These are phyloP conservation scores for Eupithecia pulchellata DNA, from an alignment of 2,888 invertebrate genomes.

Conservation along the genomic window DNA sequence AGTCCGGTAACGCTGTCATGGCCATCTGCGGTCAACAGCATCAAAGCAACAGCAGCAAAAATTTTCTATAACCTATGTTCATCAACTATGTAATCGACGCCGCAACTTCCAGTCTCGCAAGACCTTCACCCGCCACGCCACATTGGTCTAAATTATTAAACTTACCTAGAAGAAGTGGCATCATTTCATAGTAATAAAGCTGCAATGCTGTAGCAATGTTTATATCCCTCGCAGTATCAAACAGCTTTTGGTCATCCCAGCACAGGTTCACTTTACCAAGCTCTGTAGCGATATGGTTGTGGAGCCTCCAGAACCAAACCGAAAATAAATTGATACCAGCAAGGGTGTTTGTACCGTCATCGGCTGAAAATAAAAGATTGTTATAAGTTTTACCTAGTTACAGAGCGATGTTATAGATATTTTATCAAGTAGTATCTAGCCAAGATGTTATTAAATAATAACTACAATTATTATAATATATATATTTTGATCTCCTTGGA, in stretches of 20 bases:
- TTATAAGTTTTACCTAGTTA: too few relatives aligned
- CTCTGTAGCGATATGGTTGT: slow-evolving; percentile 57
- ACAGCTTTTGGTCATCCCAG: slow-evolving; percentile 61
- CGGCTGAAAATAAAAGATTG: slow-evolving; percentile 49
- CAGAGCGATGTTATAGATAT: not conserved
- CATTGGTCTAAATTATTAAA: not conserved
- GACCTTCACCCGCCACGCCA: too few relatives aligned
- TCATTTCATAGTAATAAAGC: slow-evolving; percentile 59
- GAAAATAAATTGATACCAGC: slow-evolving; percentile 54
- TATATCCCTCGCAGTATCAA: slow-evolving; percentile 59
- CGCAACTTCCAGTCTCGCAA: too few relatives aligned
- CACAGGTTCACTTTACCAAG: slow-evolving; percentile 58
- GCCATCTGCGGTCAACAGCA: too few relatives aligned
- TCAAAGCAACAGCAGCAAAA: too few relatives aligned
- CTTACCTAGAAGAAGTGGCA: slow-evolving; percentile 59
- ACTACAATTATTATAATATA: too few relatives aligned
- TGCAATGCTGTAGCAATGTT: slow-evolving; percentile 58
- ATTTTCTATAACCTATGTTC: too few relatives aligned
- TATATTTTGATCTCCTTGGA: too few relatives aligned
- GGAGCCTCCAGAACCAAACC: slow-evolving; percentile 62
- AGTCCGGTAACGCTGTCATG: too few relatives aligned
- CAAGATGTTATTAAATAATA: too few relatives aligned
- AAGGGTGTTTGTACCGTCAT: slow-evolving; percentile 54
- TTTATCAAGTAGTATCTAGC: not conserved
- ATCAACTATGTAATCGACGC: too few relatives aligned